Percentiles rank a stretch among this genome's conserved stretches.
These are phyloP conservation scores for Hippocampus guttulatus DNA, from an alignment of 2,113 vertebrate genomes.

Conservation along the genomic window DNA sequence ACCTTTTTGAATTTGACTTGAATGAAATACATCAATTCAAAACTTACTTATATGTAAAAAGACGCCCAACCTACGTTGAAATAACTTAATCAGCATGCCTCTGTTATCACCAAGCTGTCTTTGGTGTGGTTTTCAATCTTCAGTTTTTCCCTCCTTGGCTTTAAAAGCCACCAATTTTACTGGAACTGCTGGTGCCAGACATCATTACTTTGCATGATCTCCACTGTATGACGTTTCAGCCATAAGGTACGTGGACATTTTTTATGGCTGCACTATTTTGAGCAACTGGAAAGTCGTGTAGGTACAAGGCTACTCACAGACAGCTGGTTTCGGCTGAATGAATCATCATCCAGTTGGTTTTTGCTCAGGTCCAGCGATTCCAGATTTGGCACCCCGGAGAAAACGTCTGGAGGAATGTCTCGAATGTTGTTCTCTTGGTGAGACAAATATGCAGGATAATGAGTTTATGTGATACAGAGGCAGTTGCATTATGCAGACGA, in stretches of 20 bases:
- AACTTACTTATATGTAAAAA: constrained; percentile 1
- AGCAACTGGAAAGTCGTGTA: not conserved
- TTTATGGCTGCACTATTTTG: not conserved
- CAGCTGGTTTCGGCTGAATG: constrained; percentile 63
- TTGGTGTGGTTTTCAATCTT: not conserved
- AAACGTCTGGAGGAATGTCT: constrained; percentile 48
- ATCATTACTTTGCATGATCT: not conserved
- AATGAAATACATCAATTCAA: constrained; percentile 30
- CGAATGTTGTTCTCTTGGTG: constrained; percentile 73
- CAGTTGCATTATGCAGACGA: not conserved
- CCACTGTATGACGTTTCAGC: not conserved
- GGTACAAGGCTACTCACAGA: constrained; percentile 49
- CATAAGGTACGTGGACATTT: not conserved
- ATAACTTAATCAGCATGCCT: not conserved
- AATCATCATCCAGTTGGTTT: constrained; percentile 69
- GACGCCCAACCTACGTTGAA: not conserved
- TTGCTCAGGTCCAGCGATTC: constrained; percentile 76
- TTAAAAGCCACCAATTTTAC: not conserved
- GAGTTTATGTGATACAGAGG: not conserved
- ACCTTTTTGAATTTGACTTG: constrained; percentile 26
- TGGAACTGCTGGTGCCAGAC: not conserved
- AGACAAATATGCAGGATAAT: not conserved
- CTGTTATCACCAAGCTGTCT: not conserved
- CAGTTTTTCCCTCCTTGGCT: not conserved
- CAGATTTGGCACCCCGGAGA: constrained; percentile 70